Percentiles rank a stretch among this genome's conserved stretches.
Evolutionary conservation across 53 echinoderm and acorn worm species (phyloP).

Genomic region (Echinarachnius parma): DNA sequence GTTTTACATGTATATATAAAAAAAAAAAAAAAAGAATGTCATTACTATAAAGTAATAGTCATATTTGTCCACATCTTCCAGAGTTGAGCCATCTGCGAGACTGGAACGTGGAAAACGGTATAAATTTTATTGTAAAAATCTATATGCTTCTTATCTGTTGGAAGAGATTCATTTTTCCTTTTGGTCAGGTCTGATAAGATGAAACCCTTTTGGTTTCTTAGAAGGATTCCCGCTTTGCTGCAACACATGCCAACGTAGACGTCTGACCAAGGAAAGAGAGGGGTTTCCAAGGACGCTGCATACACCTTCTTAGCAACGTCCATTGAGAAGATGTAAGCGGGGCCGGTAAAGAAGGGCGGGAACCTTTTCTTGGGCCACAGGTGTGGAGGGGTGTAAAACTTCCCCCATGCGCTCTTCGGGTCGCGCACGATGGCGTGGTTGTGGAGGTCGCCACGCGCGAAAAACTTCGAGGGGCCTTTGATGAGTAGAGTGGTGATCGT

Average conservation of each 20-base stretch:
- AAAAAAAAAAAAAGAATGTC: no score
- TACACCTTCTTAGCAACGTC: conserved; percentile 22
- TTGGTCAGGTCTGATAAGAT: conserved; percentile 8
- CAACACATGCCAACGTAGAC: conserved; percentile 32
- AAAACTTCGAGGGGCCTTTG: not conserved
- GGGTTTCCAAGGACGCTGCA: conserved; percentile 3
- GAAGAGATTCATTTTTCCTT: not conserved
- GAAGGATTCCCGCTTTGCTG: not conserved
- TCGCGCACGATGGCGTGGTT: conserved; percentile 31
- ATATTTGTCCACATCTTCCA: conserved; percentile 36
- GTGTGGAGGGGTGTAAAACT: conserved; percentile 33
- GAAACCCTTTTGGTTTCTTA: conserved; percentile 25
- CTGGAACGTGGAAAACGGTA: conserved; percentile 23
- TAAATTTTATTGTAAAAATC: conserved; percentile 9
- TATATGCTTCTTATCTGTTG: conserved; percentile 1
- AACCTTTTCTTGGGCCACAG: conserved; percentile 17
- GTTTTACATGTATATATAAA: no score
- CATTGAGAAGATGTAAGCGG: conserved; percentile 39
- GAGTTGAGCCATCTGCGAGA: conserved; percentile 18
- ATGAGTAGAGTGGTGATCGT: not conserved
- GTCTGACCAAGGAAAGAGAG: conserved; percentile 39
- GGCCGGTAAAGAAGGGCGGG: conserved; percentile 39
- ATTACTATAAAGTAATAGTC: not conserved
- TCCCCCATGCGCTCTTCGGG: conserved; percentile 31
- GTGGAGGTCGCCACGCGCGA: conserved; percentile 21